A percentile compares a stretch with the other conserved stretches of the same genome.
phyloP scores from a whole-genome alignment of 2,113 vertebrate species.

The Cichladusa arquata region DNA sequence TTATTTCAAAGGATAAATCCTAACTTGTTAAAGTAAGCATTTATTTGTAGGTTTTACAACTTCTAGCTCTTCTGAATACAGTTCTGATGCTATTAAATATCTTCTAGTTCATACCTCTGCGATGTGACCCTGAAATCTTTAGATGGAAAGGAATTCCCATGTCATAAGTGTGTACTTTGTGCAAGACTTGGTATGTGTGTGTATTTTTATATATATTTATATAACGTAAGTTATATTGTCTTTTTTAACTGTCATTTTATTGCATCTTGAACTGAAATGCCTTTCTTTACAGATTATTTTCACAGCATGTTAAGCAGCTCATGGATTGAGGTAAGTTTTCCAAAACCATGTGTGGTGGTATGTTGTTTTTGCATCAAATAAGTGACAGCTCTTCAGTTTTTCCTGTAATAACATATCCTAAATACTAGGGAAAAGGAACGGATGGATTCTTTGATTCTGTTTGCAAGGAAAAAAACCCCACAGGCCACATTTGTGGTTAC shows the following conservation, averaged over 20 bases:
- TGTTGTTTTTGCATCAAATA: not conserved
- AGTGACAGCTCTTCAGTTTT: not conserved
- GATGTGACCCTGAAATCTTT: conserved; percentile 92
- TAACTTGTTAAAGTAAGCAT: not conserved
- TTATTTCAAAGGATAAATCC: not conserved
- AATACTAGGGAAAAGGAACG: not conserved
- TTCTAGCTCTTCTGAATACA: not conserved
- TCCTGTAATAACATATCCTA: not conserved
- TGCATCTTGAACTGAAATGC: conserved; percentile 42
- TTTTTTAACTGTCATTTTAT: not conserved
- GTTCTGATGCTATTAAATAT: conserved; percentile 33
- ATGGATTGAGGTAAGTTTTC: conserved; percentile 91
- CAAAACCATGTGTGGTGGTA: not conserved
- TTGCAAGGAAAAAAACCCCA: not conserved
- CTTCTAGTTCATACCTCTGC: conserved; percentile 85
- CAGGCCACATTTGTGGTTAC: not conserved
- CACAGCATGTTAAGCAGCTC: conserved; percentile 95
- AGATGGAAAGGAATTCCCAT: conserved; percentile 92
- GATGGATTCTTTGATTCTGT: not conserved
- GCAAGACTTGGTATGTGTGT: conserved; percentile 88
- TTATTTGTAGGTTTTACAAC: not conserved
- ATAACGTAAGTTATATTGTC: not conserved
- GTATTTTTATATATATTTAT: not conserved
- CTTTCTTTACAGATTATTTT: conserved; percentile 89
- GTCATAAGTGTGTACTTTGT: conserved; percentile 96